Base-by-base conservation (phyloP, 2,113 vertebrate species). In the Cryptomyrus ogoouensis region DNA sequence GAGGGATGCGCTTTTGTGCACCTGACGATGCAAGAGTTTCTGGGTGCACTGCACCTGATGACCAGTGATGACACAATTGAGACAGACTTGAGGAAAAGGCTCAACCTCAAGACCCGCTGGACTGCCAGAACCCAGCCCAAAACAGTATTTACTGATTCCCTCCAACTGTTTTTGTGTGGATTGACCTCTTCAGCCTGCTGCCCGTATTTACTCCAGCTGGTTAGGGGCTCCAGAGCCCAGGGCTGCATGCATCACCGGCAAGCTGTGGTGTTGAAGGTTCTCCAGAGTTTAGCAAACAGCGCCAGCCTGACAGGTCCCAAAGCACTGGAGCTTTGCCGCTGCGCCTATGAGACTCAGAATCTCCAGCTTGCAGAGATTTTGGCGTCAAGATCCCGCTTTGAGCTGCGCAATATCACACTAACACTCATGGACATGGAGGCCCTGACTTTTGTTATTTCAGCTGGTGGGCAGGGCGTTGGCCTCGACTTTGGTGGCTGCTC, bases 11-110 rank as follows among this genome's bases (percentile, higher is more conserved):
- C 96, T 89, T 99, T 99, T 89, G 90, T 95, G 53, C 97, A 99
- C 93, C 91, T 97, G 89, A 98, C 96, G 6, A 91, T 98, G 87
- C 98, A 99, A 92, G 97, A 98, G 92, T 99, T 98, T 91, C 94
- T 98, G 9, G 96, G 96, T 21, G 97, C 98, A 0, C 93, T 99
- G 52, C 92, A 96, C 89, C 94, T 98, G 90, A 96, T 99, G 97
- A 94, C 95, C 5, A 98, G 95, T 56, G 56, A 87, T 1, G 91
- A 50, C 0, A 92, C 97, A 31, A 95, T 94, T 83, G 94, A 94
- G 42, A 8, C 88, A 0, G 90, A 89, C n/a, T 91, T 98, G 3
- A 93, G 93, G 88, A 93, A 91, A 90, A 96, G 95, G 12, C 94
- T 99, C 88, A 97, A 93, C 88, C 93, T 99, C 92, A 97, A 96